Conservation (phyloP, 1,140 invertebrate genomes). For the Diachasma alloeum region DNA sequence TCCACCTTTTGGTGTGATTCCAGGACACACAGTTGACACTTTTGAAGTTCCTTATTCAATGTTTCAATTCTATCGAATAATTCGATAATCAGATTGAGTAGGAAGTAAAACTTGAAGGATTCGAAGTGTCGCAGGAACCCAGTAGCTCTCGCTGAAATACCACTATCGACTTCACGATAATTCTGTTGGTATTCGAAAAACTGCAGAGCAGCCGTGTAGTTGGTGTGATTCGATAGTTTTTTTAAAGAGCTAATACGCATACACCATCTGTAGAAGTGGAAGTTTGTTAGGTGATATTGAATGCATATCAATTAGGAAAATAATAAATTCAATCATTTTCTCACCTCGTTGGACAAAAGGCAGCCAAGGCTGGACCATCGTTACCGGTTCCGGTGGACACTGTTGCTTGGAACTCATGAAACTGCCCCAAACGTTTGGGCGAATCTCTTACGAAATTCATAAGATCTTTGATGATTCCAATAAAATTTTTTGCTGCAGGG, state of each 20-base stretch:
- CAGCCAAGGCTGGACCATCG: not conserved
- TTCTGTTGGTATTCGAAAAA: not conserved
- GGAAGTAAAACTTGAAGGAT: too few species aligned
- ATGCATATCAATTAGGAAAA: not conserved
- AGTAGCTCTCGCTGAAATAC: not conserved
- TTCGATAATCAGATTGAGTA: too few species aligned
- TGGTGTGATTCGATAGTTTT: not conserved
- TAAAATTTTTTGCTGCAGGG: not conserved
- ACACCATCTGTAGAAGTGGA: not conserved
- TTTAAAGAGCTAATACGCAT: not conserved
- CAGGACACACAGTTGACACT: too few species aligned
- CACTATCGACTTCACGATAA: not conserved
- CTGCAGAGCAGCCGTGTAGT: not conserved
- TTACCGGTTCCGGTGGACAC: not conserved
- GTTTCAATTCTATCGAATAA: too few species aligned
- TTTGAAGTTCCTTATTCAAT: too few species aligned
- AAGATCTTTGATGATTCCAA: not conserved
- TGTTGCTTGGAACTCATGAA: not conserved
- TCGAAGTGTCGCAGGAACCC: not conserved
- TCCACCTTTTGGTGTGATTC: too few species aligned
- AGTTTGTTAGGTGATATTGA: not conserved
- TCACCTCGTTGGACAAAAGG: not conserved
- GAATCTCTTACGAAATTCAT: slow-evolving; percentile 6
- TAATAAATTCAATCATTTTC: not conserved
- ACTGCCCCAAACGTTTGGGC: not conserved